phyloP scores from a whole-genome alignment of 2,797 vertebrate species.

The Urosaurus nigricauda region DNA sequence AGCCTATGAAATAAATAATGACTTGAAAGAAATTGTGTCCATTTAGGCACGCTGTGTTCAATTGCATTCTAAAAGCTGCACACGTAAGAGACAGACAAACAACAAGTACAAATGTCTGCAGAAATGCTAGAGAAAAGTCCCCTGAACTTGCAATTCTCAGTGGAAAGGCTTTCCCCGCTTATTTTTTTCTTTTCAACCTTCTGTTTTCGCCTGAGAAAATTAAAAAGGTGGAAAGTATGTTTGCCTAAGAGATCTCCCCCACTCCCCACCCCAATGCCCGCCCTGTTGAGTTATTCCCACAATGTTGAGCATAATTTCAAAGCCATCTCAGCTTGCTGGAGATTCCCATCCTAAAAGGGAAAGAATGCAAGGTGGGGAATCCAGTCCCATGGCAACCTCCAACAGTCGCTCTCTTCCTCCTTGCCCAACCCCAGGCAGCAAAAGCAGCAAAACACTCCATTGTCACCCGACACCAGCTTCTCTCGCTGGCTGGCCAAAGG shows the following conservation, averaged over 20 bases:
- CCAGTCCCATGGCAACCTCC: conserved; percentile 63
- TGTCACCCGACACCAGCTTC: conserved; percentile 79
- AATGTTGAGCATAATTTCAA: conserved; percentile 49
- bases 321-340: conserved; percentile 51
- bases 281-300: conserved; percentile 36
- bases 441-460: conserved; percentile 62
- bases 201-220: background rate
- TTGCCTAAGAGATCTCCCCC: background rate
- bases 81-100: background rate
- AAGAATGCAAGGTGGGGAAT: conserved; percentile 64
- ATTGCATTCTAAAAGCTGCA: background rate
- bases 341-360: conserved; percentile 69
- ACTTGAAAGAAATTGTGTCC: conserved; percentile 3
- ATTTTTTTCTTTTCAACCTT: background rate
- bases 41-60: background rate
- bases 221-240: background rate
- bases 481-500: conserved; percentile 58
- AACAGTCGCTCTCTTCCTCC: conserved; percentile 31
- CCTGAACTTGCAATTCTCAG: background rate
- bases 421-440: conserved; percentile 73
- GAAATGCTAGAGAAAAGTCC: background rate
- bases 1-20: background rate
- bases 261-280: background rate
- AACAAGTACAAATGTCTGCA: background rate
- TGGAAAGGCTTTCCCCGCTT: background rate